Conservation (phyloP, 2,113 vertebrate genomes). For the Chaenogobius annularis region DNA sequence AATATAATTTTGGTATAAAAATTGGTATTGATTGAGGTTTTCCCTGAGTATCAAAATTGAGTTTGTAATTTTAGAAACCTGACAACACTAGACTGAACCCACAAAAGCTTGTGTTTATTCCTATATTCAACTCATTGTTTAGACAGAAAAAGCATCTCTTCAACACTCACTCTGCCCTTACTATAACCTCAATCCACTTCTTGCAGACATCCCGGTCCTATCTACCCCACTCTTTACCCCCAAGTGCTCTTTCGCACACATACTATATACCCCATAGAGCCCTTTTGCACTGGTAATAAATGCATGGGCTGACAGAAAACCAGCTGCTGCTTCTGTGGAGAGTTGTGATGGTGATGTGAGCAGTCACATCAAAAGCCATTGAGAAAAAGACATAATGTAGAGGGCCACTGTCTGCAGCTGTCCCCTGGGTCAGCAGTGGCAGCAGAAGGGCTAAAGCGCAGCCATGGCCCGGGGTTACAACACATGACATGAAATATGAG, state of each 20-base stretch:
- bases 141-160: background rate
- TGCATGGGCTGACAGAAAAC: slow-evolving; percentile 26
- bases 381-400: slow-evolving; percentile 36
- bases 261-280: background rate
- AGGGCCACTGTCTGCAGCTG: slow-evolving; percentile 35
- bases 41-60: no score
- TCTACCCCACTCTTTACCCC: background rate
- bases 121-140: background rate
- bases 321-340: slow-evolving; percentile 39
- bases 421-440: slow-evolving; percentile 42
- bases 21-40: no score
- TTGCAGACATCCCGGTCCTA: background rate
- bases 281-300: slow-evolving; percentile 11
- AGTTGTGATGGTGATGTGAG: slow-evolving; percentile 51
- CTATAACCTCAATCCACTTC: background rate
- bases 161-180: background rate
- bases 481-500: slow-evolving; percentile 58
- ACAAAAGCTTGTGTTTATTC: no score
- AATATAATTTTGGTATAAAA: no score
- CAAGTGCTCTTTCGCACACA: background rate
- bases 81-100: no score
- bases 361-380: slow-evolving; percentile 58
- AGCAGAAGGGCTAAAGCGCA: slow-evolving; percentile 50
- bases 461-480: slow-evolving; percentile 43
- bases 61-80: no score